phyloP scores from a whole-genome alignment of 2,797 vertebrate species.

The Crocidura indochinensis region DNA sequence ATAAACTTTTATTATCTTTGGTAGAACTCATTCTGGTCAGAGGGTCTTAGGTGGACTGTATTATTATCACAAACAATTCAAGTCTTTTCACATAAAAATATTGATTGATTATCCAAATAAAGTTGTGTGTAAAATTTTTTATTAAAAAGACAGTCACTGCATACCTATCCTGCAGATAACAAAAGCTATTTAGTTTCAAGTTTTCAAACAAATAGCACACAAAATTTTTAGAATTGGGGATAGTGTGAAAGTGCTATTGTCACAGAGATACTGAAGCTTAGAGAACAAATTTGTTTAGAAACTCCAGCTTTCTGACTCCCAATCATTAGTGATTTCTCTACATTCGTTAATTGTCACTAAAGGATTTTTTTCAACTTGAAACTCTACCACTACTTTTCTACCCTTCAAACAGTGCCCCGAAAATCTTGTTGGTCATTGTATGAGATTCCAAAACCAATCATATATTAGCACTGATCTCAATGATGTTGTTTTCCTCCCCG shows the following conservation, averaged over 20 bases:
- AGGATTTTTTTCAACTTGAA: background rate
- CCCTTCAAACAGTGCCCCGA: background rate
- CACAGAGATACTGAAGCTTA: background rate
- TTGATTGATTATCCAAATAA: background rate
- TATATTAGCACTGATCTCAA: background rate
- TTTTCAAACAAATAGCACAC: background rate
- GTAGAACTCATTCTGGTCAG: slow-evolving; percentile 41
- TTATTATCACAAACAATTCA: slow-evolving; percentile 39
- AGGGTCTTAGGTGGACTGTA: background rate
- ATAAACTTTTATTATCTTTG: slow-evolving; percentile 51
- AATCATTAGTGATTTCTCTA: background rate
- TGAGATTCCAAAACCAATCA: background rate
- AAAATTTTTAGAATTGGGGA: background rate
- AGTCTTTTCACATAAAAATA: slow-evolving; percentile 9
- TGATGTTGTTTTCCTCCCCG: background rate
- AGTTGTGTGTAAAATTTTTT: slow-evolving; percentile 4
- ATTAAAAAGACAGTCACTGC: background rate
- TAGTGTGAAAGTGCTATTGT: background rate
- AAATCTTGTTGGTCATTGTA: background rate
- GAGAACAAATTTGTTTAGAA: background rate
- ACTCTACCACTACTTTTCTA: background rate
- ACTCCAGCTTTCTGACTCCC: background rate
- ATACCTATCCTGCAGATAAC: background rate
- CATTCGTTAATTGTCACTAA: background rate
- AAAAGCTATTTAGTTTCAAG: background rate